Evolutionary conservation across 2,797 vertebrate genomes (phyloP).

Genomic region (Simalia tracyae): DNA sequence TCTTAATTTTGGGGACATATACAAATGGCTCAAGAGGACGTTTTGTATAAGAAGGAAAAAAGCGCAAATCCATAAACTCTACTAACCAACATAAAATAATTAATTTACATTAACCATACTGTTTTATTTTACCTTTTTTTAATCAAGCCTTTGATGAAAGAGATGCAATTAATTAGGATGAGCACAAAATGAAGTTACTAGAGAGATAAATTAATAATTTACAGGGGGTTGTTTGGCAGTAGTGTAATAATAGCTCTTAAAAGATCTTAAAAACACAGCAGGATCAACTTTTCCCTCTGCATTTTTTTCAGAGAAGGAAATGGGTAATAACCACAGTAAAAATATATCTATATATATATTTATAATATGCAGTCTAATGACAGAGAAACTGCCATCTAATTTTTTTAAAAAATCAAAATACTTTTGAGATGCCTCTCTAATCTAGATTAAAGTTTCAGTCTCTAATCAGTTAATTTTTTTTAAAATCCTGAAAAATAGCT

Average conservation of each 20-base stretch:
- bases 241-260: constrained; percentile 86
- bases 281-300: constrained; percentile 70
- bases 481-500: constrained; percentile 67
- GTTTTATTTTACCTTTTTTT: constrained; percentile 58
- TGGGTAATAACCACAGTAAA: constrained; percentile 70
- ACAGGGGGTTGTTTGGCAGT: constrained; percentile 88
- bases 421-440: constrained; percentile 74
- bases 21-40: constrained; percentile 74
- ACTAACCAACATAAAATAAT: constrained; percentile 67
- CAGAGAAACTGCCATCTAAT: constrained; percentile 77
- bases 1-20: constrained; percentile 74
- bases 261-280: constrained; percentile 79
- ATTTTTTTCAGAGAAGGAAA: constrained; percentile 69
- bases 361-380: constrained; percentile 78
- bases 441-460: constrained; percentile 75
- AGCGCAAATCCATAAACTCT: constrained; percentile 66
- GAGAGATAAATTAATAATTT: constrained; percentile 89
- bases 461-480: constrained; percentile 62
- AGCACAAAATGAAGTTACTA: constrained; percentile 88
- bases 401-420: constrained; percentile 76
- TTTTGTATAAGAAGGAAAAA: constrained; percentile 49
- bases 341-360: constrained; percentile 72
- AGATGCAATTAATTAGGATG: constrained; percentile 86
- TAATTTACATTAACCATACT: constrained; percentile 66
- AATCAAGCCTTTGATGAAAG: constrained; percentile 79